Conservation (phyloP, 2,888 invertebrate species). For the Lycophotia porphyrea region DNA sequence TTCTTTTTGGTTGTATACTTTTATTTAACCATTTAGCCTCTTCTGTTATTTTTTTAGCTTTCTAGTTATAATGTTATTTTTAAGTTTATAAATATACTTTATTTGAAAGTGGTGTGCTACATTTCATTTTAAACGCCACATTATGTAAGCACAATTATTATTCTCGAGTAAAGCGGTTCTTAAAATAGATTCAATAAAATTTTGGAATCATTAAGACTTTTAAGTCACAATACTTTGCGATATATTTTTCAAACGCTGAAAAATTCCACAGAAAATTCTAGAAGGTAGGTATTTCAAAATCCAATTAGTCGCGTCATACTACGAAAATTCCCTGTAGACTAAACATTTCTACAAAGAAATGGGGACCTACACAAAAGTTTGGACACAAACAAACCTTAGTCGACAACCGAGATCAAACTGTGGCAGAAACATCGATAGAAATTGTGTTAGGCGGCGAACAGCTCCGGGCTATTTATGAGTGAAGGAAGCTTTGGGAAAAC, state of each 20-base stretch:
- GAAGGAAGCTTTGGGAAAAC: slow-evolving; percentile 26
- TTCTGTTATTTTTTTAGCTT: no score
- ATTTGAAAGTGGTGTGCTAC: no score
- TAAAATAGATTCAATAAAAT: neutral
- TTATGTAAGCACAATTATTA: no score
- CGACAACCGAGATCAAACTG: slow-evolving; percentile 19
- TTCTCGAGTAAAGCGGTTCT: no score
- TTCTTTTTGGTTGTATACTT: no score
- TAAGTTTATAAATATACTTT: no score
- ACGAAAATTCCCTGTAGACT: slow-evolving; percentile 14
- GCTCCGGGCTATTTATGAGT: slow-evolving; percentile 33
- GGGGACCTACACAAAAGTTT: neutral
- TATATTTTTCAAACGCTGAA: neutral
- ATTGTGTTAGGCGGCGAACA: slow-evolving; percentile 37
- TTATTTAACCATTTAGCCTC: no score
- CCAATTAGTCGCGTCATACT: neutral
- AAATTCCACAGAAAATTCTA: neutral
- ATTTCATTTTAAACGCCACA: no score
- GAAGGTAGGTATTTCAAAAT: neutral
- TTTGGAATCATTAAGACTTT: no score
- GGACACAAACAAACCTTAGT: slow-evolving; percentile 21
- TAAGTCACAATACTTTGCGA: neutral
- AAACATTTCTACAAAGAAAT: slow-evolving; percentile 27
- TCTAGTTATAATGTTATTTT: no score
- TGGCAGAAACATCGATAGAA: slow-evolving; percentile 36